Percentiles rank a stretch among this genome's conserved stretches.
phyloP scores from a whole-genome alignment of 2,888 invertebrate genomes.

The Flabesymbios commensalis region DNA sequence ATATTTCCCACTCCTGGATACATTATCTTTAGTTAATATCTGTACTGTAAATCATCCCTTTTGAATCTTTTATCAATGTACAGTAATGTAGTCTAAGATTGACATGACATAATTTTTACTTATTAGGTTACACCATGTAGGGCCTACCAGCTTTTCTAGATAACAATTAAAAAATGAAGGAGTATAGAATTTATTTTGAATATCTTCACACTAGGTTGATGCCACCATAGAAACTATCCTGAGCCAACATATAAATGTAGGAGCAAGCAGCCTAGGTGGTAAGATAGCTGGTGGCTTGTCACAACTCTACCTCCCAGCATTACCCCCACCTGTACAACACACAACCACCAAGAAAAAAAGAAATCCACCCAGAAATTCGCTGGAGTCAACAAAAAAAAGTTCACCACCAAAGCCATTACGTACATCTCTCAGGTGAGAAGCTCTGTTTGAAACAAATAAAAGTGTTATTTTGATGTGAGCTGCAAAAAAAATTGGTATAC shows the following conservation, averaged over 20 bases:
- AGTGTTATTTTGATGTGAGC: too few relatives aligned
- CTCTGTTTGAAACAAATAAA: too few relatives aligned
- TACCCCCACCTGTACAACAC: conserved; percentile 42
- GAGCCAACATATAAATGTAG: conserved; percentile 31
- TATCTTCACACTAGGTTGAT: conserved; percentile 33
- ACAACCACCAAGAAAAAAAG: conserved; percentile 14
- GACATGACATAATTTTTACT: too few relatives aligned
- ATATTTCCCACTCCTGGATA: too few relatives aligned
- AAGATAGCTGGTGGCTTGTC: conserved; percentile 50
- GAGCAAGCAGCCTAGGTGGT: conserved; percentile 43
- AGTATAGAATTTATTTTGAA: too few relatives aligned
- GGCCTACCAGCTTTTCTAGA: too few relatives aligned
- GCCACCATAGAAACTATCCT: conserved; percentile 46
- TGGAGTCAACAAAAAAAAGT: conserved; percentile 17
- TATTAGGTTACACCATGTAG: too few relatives aligned
- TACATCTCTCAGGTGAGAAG: too few relatives aligned
- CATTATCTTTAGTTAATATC: not conserved
- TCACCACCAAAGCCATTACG: not conserved
- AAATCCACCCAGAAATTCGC: too few relatives aligned
- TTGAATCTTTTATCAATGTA: not conserved
- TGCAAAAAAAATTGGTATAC: too few relatives aligned
- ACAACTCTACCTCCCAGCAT: conserved; percentile 49
- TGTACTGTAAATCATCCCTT: not conserved
- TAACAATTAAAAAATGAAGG: too few relatives aligned
- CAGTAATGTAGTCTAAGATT: not conserved